Percentiles rank a stretch among this genome's conserved stretches.
phyloP scores from a whole-genome alignment of 64 coral and sea anemone species.

The Cladopsammia gracilis region DNA sequence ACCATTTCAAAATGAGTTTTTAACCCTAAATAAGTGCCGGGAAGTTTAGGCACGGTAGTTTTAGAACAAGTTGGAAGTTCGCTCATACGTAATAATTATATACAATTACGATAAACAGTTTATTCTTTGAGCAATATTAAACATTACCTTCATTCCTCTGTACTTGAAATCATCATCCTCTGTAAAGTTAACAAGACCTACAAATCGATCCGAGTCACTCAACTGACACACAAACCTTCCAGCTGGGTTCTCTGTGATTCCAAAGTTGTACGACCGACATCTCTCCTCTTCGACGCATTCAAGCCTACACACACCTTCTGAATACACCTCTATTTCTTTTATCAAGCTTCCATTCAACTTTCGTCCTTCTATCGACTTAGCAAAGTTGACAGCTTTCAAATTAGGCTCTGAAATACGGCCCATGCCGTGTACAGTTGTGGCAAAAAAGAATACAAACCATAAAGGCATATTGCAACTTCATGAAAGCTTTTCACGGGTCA shows the following conservation, averaged over 20 bases:
- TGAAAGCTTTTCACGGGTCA: too few species aligned
- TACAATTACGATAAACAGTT: too few species aligned
- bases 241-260: background rate
- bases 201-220: too few species aligned
- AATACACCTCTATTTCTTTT: background rate
- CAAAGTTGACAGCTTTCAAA: background rate
- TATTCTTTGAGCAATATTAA: too few species aligned
- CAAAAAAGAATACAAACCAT: background rate
- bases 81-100: too few species aligned
- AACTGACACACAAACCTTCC: background rate
- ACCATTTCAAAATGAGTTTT: too few species aligned
- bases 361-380: background rate
- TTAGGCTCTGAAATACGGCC: background rate
- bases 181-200: too few species aligned
- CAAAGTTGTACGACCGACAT: constrained; percentile 22
- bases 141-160: too few species aligned
- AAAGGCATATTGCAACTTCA: background rate
- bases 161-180: too few species aligned
- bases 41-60: too few species aligned
- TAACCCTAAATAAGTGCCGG: too few species aligned
- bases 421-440: background rate
- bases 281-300: background rate
- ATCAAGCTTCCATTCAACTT: constrained; percentile 13
- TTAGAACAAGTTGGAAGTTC: too few species aligned
- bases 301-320: background rate